A percentile compares a stretch with the other conserved stretches of the same genome.
Evolutionary conservation across 2,113 vertebrate genomes (phyloP).

Genomic region (Ictalurus furcatus): DNA sequence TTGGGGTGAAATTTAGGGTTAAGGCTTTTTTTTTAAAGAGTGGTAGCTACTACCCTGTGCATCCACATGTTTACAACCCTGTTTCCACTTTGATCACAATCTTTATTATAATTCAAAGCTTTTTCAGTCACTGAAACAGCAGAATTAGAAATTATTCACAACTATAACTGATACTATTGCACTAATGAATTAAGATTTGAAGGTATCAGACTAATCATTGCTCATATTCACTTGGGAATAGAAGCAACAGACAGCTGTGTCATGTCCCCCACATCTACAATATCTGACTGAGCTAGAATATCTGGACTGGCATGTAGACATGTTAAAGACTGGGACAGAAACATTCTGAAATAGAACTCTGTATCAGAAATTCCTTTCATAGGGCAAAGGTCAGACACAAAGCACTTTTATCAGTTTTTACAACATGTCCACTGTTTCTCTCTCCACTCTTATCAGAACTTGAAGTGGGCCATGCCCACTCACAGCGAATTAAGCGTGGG

Average conservation of each 20-base stretch:
- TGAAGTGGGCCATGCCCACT: conserved; percentile 22
- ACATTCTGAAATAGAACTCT: conserved; percentile 9
- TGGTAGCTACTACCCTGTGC: neutral
- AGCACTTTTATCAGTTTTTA: conserved; percentile 48
- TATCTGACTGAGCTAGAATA: conserved; percentile 8
- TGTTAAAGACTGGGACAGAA: conserved; percentile 12
- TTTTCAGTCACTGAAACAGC: neutral
- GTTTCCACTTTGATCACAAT: neutral
- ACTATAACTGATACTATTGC: neutral
- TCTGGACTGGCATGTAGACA: neutral
- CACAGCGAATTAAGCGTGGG: conserved; percentile 9
- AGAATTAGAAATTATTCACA: conserved; percentile 4
- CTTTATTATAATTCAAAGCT: neutral
- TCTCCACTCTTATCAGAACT: conserved; percentile 8
- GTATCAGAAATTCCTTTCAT: conserved; percentile 19
- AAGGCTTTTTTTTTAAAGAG: neutral
- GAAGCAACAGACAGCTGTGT: neutral
- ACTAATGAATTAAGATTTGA: neutral
- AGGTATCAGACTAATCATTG: conserved; percentile 37
- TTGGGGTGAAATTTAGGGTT: neutral
- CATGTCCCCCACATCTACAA: neutral
- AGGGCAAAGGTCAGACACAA: conserved; percentile 29
- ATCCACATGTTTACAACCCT: neutral
- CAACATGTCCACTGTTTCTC: conserved; percentile 28
- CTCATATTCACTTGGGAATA: conserved; percentile 27